Evolutionary conservation across 2,113 vertebrate genomes (phyloP).

Genomic region (Ceyx cyanopectus): DNA sequence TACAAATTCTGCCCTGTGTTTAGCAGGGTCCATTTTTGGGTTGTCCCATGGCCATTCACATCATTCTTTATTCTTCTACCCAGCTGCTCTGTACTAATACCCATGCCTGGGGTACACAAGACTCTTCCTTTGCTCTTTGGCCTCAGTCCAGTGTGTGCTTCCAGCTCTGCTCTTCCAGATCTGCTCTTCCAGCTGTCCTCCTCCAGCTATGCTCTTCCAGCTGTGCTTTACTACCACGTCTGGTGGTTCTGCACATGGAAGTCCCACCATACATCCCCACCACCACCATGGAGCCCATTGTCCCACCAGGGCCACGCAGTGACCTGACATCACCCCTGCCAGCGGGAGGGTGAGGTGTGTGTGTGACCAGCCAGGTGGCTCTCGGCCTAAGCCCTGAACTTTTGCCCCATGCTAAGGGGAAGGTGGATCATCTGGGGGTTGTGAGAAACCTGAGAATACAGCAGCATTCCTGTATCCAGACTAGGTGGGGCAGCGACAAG

Average conservation of each 20-base stretch:
- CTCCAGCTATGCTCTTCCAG: not conserved
- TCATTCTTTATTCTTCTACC: not conserved
- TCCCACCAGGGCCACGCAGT: fast-evolving
- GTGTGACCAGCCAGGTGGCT: not conserved
- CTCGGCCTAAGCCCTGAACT: constrained; percentile 34
- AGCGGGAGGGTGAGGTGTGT: not conserved
- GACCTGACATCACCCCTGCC: not conserved
- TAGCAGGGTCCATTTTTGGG: not conserved
- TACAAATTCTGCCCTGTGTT: not conserved
- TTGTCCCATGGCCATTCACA: not conserved
- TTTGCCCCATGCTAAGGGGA: not conserved
- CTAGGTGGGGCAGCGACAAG: constrained; percentile 59
- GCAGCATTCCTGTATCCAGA: constrained; percentile 38
- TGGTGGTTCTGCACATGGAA: not conserved
- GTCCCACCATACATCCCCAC: not conserved
- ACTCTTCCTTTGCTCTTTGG: not conserved
- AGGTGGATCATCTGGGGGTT: not conserved
- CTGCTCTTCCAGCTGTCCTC: not conserved
- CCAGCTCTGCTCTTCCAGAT: not conserved
- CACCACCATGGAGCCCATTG: fast-evolving
- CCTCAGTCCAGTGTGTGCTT: not conserved
- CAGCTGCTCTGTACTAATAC: not conserved
- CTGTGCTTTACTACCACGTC: not conserved
- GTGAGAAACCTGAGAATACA: constrained; percentile 38
- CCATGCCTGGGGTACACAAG: not conserved